Conservation (phyloP, 2,888 invertebrate species). For the Andrena bucephala region DNA sequence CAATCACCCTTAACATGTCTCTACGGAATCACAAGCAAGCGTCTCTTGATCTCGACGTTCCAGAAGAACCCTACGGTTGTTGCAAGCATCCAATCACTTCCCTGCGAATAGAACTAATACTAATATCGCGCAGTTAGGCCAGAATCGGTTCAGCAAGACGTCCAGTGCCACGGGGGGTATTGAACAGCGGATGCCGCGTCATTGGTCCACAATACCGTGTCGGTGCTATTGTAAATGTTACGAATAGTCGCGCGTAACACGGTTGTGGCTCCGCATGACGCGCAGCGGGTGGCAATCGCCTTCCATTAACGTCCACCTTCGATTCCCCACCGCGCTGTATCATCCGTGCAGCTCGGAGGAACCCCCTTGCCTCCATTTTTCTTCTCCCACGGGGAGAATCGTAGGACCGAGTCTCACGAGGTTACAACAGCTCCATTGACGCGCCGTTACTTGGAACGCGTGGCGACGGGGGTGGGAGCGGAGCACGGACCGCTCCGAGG, state of each 20-base stretch:
- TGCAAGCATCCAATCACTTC: neutral
- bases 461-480: slow-evolving; percentile 29
- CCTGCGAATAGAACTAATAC: slow-evolving; percentile 10
- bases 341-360: slow-evolving; percentile 11
- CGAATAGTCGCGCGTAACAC: slow-evolving; percentile 77
- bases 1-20: no score
- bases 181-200: slow-evolving; percentile 67
- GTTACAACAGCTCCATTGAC: slow-evolving; percentile 72
- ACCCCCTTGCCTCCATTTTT: slow-evolving; percentile 24
- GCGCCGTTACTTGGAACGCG: slow-evolving; percentile 67
- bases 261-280: slow-evolving; percentile 67
- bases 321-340: slow-evolving; percentile 13
- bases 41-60: neutral
- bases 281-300: slow-evolving; percentile 72
- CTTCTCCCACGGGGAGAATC: slow-evolving; percentile 13
- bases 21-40: neutral
- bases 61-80: neutral
- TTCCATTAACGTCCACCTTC: slow-evolving; percentile 63
- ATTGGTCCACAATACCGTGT: slow-evolving; percentile 66
- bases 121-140: slow-evolving; percentile 26
- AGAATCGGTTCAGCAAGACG: slow-evolving; percentile 37
- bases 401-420: slow-evolving; percentile 48
- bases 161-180: slow-evolving; percentile 48
- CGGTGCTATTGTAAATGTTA: slow-evolving; percentile 68
- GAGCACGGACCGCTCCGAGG: slow-evolving; percentile 50